phyloP scores from a whole-genome alignment of 1,140 invertebrate species.

The Gonioctena quinquepunctata region DNA sequence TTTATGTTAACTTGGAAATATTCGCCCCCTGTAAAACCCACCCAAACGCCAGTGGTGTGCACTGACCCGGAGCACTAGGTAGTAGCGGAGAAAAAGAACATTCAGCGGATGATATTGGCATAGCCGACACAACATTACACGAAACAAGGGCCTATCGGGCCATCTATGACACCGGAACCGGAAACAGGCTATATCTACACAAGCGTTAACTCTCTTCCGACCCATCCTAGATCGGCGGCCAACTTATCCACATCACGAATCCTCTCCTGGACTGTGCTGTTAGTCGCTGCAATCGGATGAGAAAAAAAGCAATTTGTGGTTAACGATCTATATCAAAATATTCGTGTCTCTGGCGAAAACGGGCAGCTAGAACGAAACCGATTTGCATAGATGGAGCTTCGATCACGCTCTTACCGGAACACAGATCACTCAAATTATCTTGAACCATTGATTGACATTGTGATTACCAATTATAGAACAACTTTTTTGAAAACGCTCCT shows the following conservation, averaged over 20 bases:
- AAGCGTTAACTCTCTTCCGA: constrained; percentile 47
- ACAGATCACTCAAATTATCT: too few relatives aligned
- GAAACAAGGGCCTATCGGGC: constrained; percentile 38
- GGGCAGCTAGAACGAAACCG: neutral
- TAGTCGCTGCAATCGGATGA: constrained; percentile 18
- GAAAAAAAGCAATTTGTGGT: constrained; percentile 22
- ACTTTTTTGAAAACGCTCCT: too few relatives aligned
- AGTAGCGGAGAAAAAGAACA: neutral
- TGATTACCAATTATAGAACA: too few relatives aligned
- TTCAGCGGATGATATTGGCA: constrained; percentile 1
- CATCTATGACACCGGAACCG: constrained; percentile 52
- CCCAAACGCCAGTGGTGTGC: neutral
- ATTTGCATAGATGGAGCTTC: constrained; percentile 18
- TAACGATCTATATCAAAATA: constrained; percentile 19
- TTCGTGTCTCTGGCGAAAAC: constrained; percentile 11
- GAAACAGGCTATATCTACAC: constrained; percentile 46
- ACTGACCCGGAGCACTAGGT: neutral
- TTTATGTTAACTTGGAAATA: too few relatives aligned
- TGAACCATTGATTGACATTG: too few relatives aligned
- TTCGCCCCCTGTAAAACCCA: too few relatives aligned
- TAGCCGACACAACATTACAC: neutral
- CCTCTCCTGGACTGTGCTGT: constrained; percentile 12
- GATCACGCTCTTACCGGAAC: too few relatives aligned
- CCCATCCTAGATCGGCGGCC: constrained; percentile 38
- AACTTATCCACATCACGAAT: constrained; percentile 36